A percentile compares a stretch with the other conserved stretches of the same genome.
Conservation (phyloP, 1,140 invertebrate genomes). For the Coptotermes formosanus region DNA sequence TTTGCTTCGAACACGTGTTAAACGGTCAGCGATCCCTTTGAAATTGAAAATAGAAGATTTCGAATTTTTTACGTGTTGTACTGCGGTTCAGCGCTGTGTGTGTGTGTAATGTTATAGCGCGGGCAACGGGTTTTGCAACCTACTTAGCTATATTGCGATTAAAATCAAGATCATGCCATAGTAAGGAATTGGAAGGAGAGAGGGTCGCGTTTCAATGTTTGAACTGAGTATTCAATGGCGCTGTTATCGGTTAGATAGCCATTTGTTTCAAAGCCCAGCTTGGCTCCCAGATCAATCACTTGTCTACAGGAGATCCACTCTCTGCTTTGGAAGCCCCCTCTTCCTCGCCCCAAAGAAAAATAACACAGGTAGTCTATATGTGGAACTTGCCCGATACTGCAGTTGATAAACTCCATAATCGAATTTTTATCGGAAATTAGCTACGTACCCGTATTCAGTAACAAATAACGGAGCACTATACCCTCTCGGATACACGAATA, state of each 20-base stretch:
- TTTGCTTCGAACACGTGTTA: neutral
- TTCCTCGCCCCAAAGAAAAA: too few species aligned
- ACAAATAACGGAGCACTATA: too few species aligned
- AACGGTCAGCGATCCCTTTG: slow-evolving; percentile 8
- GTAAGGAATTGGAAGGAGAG: neutral
- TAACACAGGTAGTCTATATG: too few species aligned
- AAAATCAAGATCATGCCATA: neutral
- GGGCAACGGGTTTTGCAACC: neutral
- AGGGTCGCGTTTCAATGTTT: slow-evolving; percentile 4
- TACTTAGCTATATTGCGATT: neutral
- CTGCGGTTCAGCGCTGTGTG: neutral
- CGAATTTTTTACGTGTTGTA: neutral
- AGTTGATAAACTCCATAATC: too few species aligned
- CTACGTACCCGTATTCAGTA: too few species aligned
- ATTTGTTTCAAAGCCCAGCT: neutral
- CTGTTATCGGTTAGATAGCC: neutral
- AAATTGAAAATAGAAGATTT: neutral
- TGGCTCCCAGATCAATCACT: too few species aligned
- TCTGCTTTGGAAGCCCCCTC: neutral
- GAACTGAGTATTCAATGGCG: neutral
- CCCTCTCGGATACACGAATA: too few species aligned
- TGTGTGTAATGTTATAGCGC: neutral
- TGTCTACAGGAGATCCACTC: neutral
- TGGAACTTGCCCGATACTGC: too few species aligned
- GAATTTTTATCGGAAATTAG: too few species aligned